These are phyloP conservation scores for Myathropa florea DNA, from an alignment of 2,888 invertebrate genomes.

Conservation along the genomic window DNA sequence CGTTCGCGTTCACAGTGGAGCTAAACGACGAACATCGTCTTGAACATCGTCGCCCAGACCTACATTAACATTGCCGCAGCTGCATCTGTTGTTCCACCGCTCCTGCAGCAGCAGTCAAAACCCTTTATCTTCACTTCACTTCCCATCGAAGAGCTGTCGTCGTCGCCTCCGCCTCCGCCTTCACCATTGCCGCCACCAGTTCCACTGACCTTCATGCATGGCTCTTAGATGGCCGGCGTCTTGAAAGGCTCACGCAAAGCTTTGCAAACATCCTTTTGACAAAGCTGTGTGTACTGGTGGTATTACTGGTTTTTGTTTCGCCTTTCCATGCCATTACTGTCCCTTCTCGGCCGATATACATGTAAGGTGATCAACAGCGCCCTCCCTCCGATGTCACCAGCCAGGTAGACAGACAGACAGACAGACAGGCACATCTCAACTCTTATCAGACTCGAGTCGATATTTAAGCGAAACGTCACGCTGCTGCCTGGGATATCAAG, in stretches of 20 bases:
- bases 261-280: slow-evolving; percentile 66
- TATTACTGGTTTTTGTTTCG: slow-evolving; percentile 38
- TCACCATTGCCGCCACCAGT: background rate
- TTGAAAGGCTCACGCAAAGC: slow-evolving; percentile 67
- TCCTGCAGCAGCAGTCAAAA: slow-evolving; percentile 61
- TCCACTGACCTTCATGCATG: slow-evolving; percentile 60
- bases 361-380: slow-evolving; percentile 15
- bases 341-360: slow-evolving; percentile 9
- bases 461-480: slow-evolving; percentile 70
- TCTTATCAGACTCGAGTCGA: slow-evolving; percentile 68
- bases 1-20: slow-evolving; percentile 23
- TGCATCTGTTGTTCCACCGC: slow-evolving; percentile 51
- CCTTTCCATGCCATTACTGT: slow-evolving; percentile 40
- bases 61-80: slow-evolving; percentile 59
- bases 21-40: slow-evolving; percentile 6
- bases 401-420: slow-evolving; percentile 24
- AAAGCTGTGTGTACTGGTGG: slow-evolving; percentile 61
- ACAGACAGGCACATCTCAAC: slow-evolving; percentile 65
- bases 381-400: slow-evolving; percentile 37
- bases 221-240: slow-evolving; percentile 33
- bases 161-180: background rate
- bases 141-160: slow-evolving; percentile 42
- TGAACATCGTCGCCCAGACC: slow-evolving; percentile 34
- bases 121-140: slow-evolving; percentile 68
- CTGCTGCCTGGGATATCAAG: slow-evolving; percentile 62